Conservation (phyloP, 1,140 invertebrate species). For the Varroa destructor region DNA sequence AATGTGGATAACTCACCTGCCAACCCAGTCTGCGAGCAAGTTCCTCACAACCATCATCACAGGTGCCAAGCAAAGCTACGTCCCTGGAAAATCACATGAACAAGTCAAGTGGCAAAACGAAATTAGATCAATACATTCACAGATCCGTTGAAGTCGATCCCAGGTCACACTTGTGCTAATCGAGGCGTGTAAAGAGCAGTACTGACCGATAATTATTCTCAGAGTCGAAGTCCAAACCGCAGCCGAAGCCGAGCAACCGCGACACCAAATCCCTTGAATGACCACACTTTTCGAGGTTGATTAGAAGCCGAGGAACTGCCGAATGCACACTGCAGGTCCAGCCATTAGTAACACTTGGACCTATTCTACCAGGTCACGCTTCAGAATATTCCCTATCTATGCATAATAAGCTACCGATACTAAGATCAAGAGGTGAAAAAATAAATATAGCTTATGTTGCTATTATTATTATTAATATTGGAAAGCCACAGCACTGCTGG, state of each 20-base stretch:
- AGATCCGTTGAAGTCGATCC: background rate
- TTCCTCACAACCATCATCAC: conserved; percentile 65
- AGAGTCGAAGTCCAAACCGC: conserved; percentile 41
- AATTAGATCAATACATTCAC: background rate
- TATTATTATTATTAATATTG: too few species aligned
- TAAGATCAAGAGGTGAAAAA: too few species aligned
- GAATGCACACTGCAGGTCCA: conserved; percentile 28
- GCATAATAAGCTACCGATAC: background rate
- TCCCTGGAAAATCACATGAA: conserved; percentile 47
- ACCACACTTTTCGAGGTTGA: conserved; percentile 65
- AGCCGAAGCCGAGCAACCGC: conserved; percentile 31
- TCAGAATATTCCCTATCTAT: background rate
- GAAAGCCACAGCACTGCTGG: too few species aligned
- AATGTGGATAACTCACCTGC: conserved; percentile 40
- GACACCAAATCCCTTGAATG: conserved; percentile 35
- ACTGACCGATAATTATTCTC: conserved; percentile 43
- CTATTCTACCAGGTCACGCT: conserved; percentile 24
- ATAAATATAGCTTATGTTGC: too few species aligned
- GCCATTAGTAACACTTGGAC: background rate
- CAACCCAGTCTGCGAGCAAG: conserved; percentile 71
- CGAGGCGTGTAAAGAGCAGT: background rate
- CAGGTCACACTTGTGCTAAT: background rate
- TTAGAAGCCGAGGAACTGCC: conserved; percentile 47
- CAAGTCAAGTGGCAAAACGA: conserved; percentile 10
- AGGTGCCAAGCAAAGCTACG: conserved; percentile 70